phyloP scores from a whole-genome alignment of 2,797 vertebrate species.

The Labroides dimidiatus region DNA sequence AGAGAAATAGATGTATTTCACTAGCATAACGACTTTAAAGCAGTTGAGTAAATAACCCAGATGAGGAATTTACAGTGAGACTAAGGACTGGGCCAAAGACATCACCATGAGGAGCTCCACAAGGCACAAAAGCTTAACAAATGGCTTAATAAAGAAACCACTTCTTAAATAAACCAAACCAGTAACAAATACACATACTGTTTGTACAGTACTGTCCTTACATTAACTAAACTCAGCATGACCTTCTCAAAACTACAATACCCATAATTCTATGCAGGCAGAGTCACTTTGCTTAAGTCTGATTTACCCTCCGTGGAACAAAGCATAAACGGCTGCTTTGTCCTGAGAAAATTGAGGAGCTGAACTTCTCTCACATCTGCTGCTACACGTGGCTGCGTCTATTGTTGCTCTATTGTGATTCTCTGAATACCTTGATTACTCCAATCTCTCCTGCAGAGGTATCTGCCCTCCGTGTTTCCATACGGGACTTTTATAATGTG shows the following conservation, averaged over 20 bases:
- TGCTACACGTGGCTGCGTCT: constrained; percentile 71
- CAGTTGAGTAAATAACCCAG: too few species aligned
- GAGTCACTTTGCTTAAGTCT: constrained; percentile 55
- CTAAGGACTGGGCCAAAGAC: too few species aligned
- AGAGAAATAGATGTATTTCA: too few species aligned
- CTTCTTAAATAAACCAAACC: neutral
- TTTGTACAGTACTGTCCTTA: constrained; percentile 18
- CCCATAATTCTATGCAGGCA: constrained; percentile 63
- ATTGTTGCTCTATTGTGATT: constrained; percentile 75
- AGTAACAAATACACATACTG: neutral
- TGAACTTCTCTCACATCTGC: constrained; percentile 69
- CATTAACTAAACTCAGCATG: constrained; percentile 31
- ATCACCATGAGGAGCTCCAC: too few species aligned
- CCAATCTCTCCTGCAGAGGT: constrained; percentile 61
- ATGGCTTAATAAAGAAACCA: too few species aligned
- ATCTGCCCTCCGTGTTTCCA: constrained; percentile 61
- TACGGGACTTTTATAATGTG: constrained; percentile 61
- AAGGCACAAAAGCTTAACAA: too few species aligned
- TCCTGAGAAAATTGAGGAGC: constrained; percentile 72
- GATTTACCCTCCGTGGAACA: constrained; percentile 56
- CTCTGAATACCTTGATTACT: constrained; percentile 73
- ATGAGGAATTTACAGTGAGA: too few species aligned
- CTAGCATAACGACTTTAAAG: too few species aligned
- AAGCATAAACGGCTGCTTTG: constrained; percentile 73
- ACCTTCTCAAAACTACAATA: constrained; percentile 54